These are phyloP conservation scores for Proisotoma minuta DNA, from an alignment of 2,888 invertebrate species.

Conservation along the genomic window DNA sequence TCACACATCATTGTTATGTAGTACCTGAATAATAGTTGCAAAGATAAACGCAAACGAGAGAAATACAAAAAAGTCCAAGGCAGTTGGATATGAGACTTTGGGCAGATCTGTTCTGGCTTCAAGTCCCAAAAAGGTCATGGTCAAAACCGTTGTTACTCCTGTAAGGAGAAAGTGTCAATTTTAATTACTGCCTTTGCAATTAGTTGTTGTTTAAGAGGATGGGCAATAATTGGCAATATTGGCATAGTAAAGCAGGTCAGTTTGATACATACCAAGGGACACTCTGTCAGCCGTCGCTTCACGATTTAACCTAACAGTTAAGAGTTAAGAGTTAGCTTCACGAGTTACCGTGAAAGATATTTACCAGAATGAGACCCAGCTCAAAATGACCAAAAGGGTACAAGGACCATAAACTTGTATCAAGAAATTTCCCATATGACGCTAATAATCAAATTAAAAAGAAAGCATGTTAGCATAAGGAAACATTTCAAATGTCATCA, in stretches of 20 bases:
- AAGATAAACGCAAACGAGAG: constrained; percentile 74
- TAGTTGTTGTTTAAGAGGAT: too few relatives aligned
- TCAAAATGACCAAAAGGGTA: constrained; percentile 73
- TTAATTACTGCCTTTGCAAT: too few relatives aligned
- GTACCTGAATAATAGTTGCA: constrained; percentile 69
- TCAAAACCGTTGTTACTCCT: constrained; percentile 78
- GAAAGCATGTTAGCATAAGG: background rate
- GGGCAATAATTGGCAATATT: background rate
- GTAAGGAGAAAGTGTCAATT: constrained; percentile 12
- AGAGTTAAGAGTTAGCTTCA: too few relatives aligned
- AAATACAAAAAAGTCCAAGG: constrained; percentile 76
- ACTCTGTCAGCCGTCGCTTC: constrained; percentile 54
- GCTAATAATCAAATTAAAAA: background rate
- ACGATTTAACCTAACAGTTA: too few relatives aligned
- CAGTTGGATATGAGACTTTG: constrained; percentile 81
- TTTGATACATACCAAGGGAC: constrained; percentile 42
- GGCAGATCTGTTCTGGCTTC: constrained; percentile 76
- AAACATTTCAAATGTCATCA: too few relatives aligned
- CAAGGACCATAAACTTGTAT: constrained; percentile 83
- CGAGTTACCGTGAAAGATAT: too few relatives aligned
- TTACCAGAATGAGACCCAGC: constrained; percentile 85
- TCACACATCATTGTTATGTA: background rate
- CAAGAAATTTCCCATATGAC: constrained; percentile 61
- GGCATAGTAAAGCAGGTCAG: background rate
- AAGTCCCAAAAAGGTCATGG: constrained; percentile 76